Base-by-base conservation (phyloP, 2,113 vertebrate species). In the Clarias magur region DNA sequence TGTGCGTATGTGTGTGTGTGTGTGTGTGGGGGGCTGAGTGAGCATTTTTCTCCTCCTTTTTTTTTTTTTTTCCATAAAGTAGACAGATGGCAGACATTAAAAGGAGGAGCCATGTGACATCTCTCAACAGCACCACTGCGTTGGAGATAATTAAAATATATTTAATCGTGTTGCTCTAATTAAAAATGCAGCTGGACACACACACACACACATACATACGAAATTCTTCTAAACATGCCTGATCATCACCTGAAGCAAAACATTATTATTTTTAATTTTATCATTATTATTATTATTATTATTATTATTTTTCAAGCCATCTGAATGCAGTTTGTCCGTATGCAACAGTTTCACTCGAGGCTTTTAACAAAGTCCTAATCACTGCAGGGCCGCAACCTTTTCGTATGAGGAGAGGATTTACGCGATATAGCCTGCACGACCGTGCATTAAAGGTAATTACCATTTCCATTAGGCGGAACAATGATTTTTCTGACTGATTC, bases 61-160 rank as follows among this genome's bases (percentile, higher is more conserved):
- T 54, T 79, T 38, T 80, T 90, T 92, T 91, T n/a, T n/a, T 89
- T 81, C 72, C 62, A 57, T 73, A 80, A 53, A 27, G 73, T 59
- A 86, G 84, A 91, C 93, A 93, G 93, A 94, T 93, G 92, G 93
- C 80, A 87, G 87, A 87, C 89, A 92, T 92, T 91, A 91, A 87
- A 92, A 86, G 79, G 83, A 89, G 84, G 89, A 88, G 83, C 80
- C 87, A 90, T 90, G 88, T 92, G 88, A 91, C 88, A 89, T 89
- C 88, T 85, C 89, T 89, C 83, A 91, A 91, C 87, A 89, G 87
- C 87, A 89, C 89, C 75, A 86, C 89, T 89, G 90, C 86, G 85
- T 89, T 75, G 75, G 62, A 87, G 53, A 88, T 92, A 90, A 92
- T 93, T 93, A 92, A 92, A 91, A 89, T 88, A 86, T 85, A 91